Conservation (phyloP, 2,113 vertebrate species). For the Pavo muticus region DNA sequence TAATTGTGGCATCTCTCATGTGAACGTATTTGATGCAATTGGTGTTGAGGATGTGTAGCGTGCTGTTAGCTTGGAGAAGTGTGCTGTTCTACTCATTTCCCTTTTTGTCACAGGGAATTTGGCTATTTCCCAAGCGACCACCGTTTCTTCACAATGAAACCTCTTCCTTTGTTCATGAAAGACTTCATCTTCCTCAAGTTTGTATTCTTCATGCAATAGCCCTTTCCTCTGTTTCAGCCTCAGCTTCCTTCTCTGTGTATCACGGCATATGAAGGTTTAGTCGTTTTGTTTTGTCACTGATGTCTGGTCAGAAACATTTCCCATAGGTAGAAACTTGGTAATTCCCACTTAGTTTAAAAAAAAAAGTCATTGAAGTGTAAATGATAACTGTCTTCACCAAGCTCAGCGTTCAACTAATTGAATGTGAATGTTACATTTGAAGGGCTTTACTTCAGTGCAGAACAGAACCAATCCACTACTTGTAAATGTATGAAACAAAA, state of each 20-base stretch:
- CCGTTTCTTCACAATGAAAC: not conserved
- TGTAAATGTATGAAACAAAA: not conserved
- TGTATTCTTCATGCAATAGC: not conserved
- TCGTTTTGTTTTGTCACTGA: not conserved
- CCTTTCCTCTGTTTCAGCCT: not conserved
- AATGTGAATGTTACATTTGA: not conserved
- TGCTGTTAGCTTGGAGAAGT: not conserved
- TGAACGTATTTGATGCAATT: not conserved
- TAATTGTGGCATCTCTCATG: not conserved
- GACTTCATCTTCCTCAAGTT: not conserved
- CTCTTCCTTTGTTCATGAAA: not conserved
- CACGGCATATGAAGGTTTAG: not conserved
- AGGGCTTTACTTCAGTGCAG: not conserved
- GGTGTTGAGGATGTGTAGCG: not conserved
- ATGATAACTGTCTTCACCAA: not conserved
- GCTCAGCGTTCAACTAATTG: not conserved
- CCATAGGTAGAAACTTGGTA: not conserved
- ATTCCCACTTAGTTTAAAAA: not conserved
- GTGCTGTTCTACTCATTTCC: not conserved
- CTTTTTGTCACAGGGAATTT: not conserved
- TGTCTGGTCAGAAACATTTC: not conserved
- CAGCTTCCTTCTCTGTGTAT: not conserved
- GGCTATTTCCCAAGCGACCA: not conserved
- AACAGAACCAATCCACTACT: not conserved
- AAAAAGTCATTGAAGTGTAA: not conserved